Evolutionary conservation across 2,888 invertebrate species (phyloP).

Genomic region (Augiades crinisus): DNA sequence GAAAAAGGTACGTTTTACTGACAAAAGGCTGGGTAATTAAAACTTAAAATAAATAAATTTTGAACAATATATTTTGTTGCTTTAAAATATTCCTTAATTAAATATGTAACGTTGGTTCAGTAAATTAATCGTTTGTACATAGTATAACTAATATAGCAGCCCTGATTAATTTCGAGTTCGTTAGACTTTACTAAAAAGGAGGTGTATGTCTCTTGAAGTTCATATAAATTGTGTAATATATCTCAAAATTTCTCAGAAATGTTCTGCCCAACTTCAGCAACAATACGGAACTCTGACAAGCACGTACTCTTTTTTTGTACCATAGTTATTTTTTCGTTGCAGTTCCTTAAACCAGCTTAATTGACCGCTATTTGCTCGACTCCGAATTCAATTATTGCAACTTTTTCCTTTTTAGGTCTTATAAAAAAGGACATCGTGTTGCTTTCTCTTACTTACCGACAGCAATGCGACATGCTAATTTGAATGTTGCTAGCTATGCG

Average conservation of each 20-base stretch:
- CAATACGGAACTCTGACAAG: neutral
- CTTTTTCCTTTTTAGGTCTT: slow-evolving; percentile 23
- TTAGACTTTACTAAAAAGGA: too few species aligned
- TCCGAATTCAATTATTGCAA: slow-evolving; percentile 20
- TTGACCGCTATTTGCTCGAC: slow-evolving; percentile 37
- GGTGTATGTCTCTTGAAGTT: too few species aligned
- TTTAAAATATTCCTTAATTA: too few species aligned
- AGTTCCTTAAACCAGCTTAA: slow-evolving; percentile 46
- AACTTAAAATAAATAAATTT: too few species aligned
- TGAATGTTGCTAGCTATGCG: slow-evolving; percentile 49
- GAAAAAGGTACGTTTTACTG: neutral
- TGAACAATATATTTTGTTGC: too few species aligned
- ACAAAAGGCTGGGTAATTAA: too few species aligned
- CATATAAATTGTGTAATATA: too few species aligned
- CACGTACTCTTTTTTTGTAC: neutral
- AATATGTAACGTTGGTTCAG: too few species aligned
- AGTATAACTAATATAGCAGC: too few species aligned
- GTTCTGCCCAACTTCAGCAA: neutral
- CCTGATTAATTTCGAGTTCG: too few species aligned
- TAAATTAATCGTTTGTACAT: too few species aligned
- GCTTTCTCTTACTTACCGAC: slow-evolving; percentile 57
- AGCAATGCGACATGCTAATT: slow-evolving; percentile 52
- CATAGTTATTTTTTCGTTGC: slow-evolving; percentile 34
- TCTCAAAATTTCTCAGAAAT: too few species aligned
- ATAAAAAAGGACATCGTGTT: slow-evolving; percentile 39